These are phyloP conservation scores for Aspiorhynchus laticeps DNA, from an alignment of 2,113 vertebrate genomes.

Conservation along the genomic window DNA sequence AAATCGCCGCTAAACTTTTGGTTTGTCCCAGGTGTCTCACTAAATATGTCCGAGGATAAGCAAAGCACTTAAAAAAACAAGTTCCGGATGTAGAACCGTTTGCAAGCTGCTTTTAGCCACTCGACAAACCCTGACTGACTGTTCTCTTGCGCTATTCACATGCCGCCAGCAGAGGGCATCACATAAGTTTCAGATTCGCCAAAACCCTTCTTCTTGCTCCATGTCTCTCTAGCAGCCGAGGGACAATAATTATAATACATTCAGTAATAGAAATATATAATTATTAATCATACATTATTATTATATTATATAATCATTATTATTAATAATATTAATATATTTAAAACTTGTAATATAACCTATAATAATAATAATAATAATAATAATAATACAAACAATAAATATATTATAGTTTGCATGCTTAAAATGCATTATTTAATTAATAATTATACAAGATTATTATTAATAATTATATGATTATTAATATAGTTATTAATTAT, in stretches of 20 bases:
- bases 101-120: not conserved
- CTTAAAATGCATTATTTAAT: too few relatives aligned
- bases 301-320: not conserved
- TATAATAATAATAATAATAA: too few relatives aligned
- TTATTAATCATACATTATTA: too few relatives aligned
- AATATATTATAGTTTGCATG: too few relatives aligned
- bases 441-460: too few relatives aligned
- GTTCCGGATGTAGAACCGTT: not conserved
- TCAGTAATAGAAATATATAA: not conserved
- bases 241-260: not conserved
- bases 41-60: slow-evolving; percentile 6
- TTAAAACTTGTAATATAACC: too few relatives aligned
- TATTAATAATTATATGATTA: too few relatives aligned
- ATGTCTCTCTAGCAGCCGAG: not conserved
- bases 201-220: not conserved
- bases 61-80: not conserved
- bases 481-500: too few relatives aligned
- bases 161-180: not conserved
- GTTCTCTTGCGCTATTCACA: not conserved
- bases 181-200: not conserved
- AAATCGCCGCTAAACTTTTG: not conserved
- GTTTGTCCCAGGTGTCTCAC: not conserved
- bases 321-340: too few relatives aligned
- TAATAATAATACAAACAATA: too few relatives aligned
- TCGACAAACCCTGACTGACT: not conserved